Base-by-base conservation (phyloP, 1,140 invertebrate species). In the Diorhabda sublineata region DNA sequence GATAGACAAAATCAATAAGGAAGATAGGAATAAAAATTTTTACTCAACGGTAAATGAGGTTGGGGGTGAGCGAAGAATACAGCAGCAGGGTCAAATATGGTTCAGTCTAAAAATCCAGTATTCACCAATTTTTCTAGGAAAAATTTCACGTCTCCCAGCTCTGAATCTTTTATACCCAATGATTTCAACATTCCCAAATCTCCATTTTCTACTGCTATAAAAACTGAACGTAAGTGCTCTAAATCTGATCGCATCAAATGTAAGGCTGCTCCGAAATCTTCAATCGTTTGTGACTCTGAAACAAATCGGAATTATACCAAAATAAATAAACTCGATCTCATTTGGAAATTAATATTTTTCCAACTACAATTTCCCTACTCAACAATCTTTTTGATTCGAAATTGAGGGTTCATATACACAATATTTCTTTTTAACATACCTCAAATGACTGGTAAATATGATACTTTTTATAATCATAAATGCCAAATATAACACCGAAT, bases 61-160 rank as follows among this genome's bases (percentile, higher is more conserved):
- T 79, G 78, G 8, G 79, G 79, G 68, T 80, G 78, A 68, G 76
- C 77, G 71, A 79, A 80, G 71, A 78, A 74, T 56, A 76, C 69
- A 77, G 77, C 79, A 80, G 78, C 79, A 80, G 78, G 78, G 78
- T 80, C 78, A 66, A 70, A 62, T 73, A 86, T 85, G 85, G 86
- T 87, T 94, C 91, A 97, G 85, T 97, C 95, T 77, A 98, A 89
- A 84, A 98, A 98, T 71, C 96, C 96, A 69, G 96, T 98, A 82
- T 96, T 96, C 58, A 97, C 93, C 71, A 98, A 87, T 83, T 97
- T 97, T 83, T 98, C 95, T 69, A 97, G 86, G 86, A 98, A 98
- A 85, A 98, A 98, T 80, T 97, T 96, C 42, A 98, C 95, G 79
- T 98, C 96, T n/a, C 95, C 94, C 44, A 97, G 85, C 80, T 98